phyloP scores from a whole-genome alignment of 2,888 invertebrate genomes.

The Leucozona laternaria region DNA sequence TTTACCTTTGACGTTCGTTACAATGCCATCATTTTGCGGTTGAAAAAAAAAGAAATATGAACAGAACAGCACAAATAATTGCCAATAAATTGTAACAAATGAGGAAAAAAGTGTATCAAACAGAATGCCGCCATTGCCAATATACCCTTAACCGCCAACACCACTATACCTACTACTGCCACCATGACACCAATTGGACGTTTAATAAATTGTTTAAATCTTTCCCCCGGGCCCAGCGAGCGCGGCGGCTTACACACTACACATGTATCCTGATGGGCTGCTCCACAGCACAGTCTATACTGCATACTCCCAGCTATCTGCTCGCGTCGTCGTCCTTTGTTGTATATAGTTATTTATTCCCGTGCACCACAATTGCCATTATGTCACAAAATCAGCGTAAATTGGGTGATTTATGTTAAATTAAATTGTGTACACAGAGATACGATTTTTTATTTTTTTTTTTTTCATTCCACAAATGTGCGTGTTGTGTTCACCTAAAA shows the following conservation, averaged over 20 bases:
- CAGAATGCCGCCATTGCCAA: constrained; percentile 30
- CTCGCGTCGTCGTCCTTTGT: constrained; percentile 14
- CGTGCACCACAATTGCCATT: constrained; percentile 66
- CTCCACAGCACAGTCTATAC: too few relatives aligned
- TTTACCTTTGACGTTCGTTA: constrained; percentile 29
- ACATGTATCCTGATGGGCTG: background rate
- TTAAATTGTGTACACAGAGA: constrained; percentile 71
- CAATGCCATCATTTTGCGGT: constrained; percentile 28
- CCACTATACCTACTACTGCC: constrained; percentile 12
- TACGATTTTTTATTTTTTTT: constrained; percentile 33
- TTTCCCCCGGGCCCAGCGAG: constrained; percentile 33
- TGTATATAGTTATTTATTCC: constrained; percentile 56
- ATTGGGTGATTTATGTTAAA: constrained; percentile 75
- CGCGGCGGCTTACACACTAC: background rate
- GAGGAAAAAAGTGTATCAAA: constrained; percentile 27
- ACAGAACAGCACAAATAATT: constrained; percentile 50
- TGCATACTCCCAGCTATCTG: constrained; percentile 12
- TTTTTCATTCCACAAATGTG: constrained; percentile 22
- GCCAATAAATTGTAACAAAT: constrained; percentile 63
- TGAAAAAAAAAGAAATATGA: constrained; percentile 9
- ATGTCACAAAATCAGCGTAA: constrained; percentile 74
- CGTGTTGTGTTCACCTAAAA: constrained; percentile 30
- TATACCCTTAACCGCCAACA: background rate
- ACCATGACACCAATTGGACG: constrained; percentile 52
- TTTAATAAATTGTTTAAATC: constrained; percentile 73